Conservation (phyloP, 2,797 vertebrate species). For the Hylomyscus alleni region DNA sequence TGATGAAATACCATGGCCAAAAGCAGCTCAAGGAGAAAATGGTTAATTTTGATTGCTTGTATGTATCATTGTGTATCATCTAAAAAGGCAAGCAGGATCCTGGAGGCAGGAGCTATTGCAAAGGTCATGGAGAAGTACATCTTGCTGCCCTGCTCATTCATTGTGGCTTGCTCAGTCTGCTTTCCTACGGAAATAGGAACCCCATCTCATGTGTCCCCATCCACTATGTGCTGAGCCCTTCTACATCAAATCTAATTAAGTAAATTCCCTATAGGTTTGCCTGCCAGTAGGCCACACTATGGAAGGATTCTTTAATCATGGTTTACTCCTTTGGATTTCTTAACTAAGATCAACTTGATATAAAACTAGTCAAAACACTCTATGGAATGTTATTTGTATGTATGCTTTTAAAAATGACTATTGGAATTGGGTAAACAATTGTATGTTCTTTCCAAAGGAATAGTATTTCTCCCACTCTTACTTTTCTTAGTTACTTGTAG, state of each 20-base stretch:
- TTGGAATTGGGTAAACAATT: neutral
- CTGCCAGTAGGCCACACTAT: neutral
- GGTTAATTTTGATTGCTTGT: too few relatives aligned
- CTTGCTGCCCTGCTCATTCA: too few relatives aligned
- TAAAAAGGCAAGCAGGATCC: too few relatives aligned
- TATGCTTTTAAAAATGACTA: neutral
- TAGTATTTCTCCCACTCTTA: neutral
- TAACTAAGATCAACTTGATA: neutral
- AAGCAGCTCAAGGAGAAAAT: too few relatives aligned
- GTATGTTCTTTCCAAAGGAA: neutral
- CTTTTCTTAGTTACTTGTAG: neutral
- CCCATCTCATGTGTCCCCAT: too few relatives aligned
- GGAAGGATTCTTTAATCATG: neutral
- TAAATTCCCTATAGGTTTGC: neutral
- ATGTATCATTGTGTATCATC: too few relatives aligned
- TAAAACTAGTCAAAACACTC: neutral
- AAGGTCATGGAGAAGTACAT: too few relatives aligned
- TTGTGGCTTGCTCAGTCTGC: too few relatives aligned
- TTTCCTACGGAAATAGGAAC: too few relatives aligned
- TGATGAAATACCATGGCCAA: too few relatives aligned
- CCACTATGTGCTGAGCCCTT: too few relatives aligned
- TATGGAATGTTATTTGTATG: neutral
- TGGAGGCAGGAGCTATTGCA: too few relatives aligned
- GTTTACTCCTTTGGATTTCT: neutral
- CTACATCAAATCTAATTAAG: neutral